phyloP scores from a whole-genome alignment of 2,113 vertebrate species.

The Balaenoptera acutorostrata region DNA sequence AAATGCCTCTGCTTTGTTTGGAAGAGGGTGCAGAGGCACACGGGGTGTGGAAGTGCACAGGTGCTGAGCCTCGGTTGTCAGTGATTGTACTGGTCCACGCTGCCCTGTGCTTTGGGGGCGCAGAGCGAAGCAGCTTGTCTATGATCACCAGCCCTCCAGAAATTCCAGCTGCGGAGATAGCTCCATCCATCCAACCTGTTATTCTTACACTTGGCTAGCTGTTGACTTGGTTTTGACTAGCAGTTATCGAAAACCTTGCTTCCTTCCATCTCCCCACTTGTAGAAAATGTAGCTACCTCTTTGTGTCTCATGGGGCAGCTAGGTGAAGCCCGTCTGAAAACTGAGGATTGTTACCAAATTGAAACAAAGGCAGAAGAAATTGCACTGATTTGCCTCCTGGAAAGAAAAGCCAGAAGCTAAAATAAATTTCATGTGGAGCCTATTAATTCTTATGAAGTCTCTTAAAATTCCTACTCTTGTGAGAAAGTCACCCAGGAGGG shows the following conservation, averaged over 20 bases:
- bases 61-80: not conserved
- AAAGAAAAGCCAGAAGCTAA: not conserved
- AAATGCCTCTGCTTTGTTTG: not conserved
- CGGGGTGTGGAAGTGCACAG: rapidly evolving
- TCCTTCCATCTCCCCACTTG: not conserved
- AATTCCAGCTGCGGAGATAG: not conserved
- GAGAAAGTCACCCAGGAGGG: not conserved
- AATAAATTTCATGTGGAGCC: not conserved
- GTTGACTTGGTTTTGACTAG: not conserved
- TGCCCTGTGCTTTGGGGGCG: not conserved
- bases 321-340: not conserved
- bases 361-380: slow-evolving; percentile 2
- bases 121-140: not conserved
- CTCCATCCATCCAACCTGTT: not conserved
- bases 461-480: not conserved
- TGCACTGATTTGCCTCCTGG: not conserved
- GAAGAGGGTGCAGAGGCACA: not conserved
- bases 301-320: not conserved
- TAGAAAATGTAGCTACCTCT: not conserved
- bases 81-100: not conserved
- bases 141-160: not conserved
- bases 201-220: not conserved
- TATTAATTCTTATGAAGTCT: slow-evolving; percentile 18
- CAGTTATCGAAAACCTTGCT: not conserved
- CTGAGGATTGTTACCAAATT: not conserved